Conservation (phyloP, 2,113 vertebrate genomes). For the Paralichthys olivaceus region DNA sequence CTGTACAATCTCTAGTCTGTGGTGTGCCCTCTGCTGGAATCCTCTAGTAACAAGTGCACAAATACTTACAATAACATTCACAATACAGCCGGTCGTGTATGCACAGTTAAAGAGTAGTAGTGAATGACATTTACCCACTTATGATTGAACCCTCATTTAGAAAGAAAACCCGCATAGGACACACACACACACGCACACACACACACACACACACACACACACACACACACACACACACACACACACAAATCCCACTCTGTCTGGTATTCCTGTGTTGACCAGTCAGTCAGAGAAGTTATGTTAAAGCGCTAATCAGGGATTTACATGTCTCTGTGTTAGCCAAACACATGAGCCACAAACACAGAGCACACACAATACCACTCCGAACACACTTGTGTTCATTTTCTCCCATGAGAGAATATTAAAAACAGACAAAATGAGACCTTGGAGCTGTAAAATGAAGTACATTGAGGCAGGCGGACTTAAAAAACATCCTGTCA, state of each 20-base stretch:
- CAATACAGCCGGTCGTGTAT: no score
- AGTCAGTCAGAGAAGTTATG: conserved; percentile 22
- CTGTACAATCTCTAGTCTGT: no score
- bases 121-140: background rate
- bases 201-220: no score
- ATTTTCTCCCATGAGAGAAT: background rate
- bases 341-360: background rate
- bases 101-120: background rate
- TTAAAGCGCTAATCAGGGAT: conserved; percentile 31
- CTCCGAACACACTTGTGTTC: background rate
- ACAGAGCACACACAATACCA: background rate
- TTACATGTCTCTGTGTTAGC: conserved; percentile 26
- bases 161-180: background rate
- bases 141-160: conserved; percentile 2
- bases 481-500: conserved; percentile 1
- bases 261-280: conserved; percentile 35
- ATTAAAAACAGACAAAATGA: background rate
- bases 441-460: background rate
- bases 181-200: background rate
- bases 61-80: no score
- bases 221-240: background rate
- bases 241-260: background rate
- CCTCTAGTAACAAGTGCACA: no score
- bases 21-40: no score
- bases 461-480: background rate